Conservation (phyloP, 2,888 invertebrate species). For the Euplagia quadripunctaria region DNA sequence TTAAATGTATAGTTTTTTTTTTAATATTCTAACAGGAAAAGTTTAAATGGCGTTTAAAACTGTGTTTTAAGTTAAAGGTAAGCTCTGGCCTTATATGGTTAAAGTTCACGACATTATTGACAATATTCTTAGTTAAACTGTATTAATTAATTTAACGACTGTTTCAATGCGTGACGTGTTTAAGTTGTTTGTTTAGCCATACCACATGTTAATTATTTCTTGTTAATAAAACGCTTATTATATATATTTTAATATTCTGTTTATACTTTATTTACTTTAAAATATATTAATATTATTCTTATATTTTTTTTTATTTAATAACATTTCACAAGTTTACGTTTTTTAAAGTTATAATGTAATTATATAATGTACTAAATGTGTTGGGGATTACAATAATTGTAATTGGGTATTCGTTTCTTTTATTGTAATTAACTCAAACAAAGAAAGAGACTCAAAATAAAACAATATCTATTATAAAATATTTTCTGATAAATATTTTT, state of each 20-base stretch:
- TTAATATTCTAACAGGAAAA: background rate
- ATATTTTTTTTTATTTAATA: background rate
- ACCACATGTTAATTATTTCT: conserved; percentile 31
- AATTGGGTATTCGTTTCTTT: background rate
- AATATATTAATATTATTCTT: background rate
- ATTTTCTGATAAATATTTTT: too few relatives aligned
- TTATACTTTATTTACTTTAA: background rate
- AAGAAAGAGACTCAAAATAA: background rate
- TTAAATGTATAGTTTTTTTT: conserved; percentile 13
- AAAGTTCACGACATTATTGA: conserved; percentile 8
- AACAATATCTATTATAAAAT: too few relatives aligned
- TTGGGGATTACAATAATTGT: background rate
- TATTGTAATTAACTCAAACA: background rate
- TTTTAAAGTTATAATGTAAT: background rate
- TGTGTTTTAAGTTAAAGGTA: conserved; percentile 31
- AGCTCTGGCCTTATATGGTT: conserved; percentile 22
- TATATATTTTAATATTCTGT: background rate
- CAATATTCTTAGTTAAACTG: background rate
- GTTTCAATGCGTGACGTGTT: conserved; percentile 24
- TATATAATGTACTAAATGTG: background rate
- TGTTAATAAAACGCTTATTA: conserved; percentile 8
- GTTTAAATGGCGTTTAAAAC: conserved; percentile 21
- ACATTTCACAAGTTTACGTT: conserved; percentile 5
- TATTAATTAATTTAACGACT: conserved; percentile 10
- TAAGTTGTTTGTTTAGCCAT: conserved; percentile 29